Percentiles rank a stretch among this genome's conserved stretches.
Conservation (phyloP, 1,140 invertebrate species). For the Vanessa atalanta region DNA sequence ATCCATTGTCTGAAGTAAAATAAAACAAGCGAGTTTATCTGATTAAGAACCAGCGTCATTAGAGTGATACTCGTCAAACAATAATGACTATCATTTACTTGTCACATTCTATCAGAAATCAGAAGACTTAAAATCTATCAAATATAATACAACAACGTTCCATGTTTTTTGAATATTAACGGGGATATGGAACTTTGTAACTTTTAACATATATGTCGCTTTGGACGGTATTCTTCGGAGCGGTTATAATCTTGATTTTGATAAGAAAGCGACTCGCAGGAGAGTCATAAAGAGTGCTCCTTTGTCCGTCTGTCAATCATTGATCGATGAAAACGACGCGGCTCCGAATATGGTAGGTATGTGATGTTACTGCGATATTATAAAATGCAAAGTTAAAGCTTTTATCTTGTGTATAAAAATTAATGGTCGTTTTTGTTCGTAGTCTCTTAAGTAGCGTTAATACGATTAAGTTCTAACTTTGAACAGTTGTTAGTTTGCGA, state of each 20-base stretch:
- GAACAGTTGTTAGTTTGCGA: no score
- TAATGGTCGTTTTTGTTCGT: no score
- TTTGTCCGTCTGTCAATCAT: conserved; percentile 54
- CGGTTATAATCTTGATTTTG: conserved; percentile 46
- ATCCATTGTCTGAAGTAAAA: conserved; percentile 44
- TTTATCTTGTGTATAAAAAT: no score
- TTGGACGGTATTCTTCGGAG: conserved; percentile 37
- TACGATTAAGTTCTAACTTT: no score
- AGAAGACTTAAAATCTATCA: conserved; percentile 5
- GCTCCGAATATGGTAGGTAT: conserved; percentile 8
- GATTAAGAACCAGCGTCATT: conserved; percentile 48
- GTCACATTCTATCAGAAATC: conserved; percentile 28
- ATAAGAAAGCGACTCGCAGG: conserved; percentile 46
- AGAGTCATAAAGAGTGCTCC: conserved; percentile 49
- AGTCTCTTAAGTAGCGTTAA: no score
- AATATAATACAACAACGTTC: conserved; percentile 32
- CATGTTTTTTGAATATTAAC: neutral
- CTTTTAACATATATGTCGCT: conserved; percentile 25
- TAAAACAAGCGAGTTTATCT: conserved; percentile 51
- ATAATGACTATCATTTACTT: conserved; percentile 48
- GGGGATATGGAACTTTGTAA: conserved; percentile 35
- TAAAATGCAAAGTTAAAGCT: neutral
- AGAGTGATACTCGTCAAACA: conserved; percentile 50
- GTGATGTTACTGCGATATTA: neutral
- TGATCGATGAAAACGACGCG: conserved; percentile 48